phyloP scores from a whole-genome alignment of 2,113 vertebrate species.

The Hemibagrus wyckioides region DNA sequence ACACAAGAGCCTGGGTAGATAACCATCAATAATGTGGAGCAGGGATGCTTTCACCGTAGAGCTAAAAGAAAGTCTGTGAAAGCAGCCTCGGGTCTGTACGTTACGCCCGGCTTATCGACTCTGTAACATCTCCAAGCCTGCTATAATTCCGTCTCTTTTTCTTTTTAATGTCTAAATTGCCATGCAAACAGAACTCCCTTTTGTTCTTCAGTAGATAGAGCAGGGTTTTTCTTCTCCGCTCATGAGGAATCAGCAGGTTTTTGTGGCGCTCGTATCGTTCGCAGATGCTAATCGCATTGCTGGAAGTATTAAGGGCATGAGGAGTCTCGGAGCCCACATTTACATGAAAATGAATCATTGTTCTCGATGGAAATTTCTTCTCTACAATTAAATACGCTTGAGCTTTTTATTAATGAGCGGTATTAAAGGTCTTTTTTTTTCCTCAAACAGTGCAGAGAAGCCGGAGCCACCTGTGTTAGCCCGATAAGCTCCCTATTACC shows the following conservation, averaged over 20 bases:
- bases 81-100: constrained; percentile 17
- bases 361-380: constrained; percentile 53
- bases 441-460: constrained; percentile 11
- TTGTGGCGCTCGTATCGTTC: constrained; percentile 19
- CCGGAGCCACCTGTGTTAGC: constrained; percentile 35
- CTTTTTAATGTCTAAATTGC: constrained; percentile 27
- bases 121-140: constrained; percentile 5
- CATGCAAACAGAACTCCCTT: constrained; percentile 24
- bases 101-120: constrained; percentile 25
- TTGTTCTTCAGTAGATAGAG: constrained; percentile 26
- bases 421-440: constrained; percentile 36
- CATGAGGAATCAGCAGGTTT: constrained; percentile 22
- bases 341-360: constrained; percentile 57
- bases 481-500: constrained; percentile 47
- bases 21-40: constrained; percentile 1
- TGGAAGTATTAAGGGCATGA: constrained; percentile 37
- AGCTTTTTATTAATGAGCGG: constrained; percentile 55
- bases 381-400: constrained; percentile 49
- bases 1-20: constrained; percentile 11
- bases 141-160: constrained; percentile 17
- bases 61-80: constrained; percentile 1
- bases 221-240: constrained; percentile 18
- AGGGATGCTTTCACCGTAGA: background rate
- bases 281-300: constrained; percentile 55
- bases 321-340: constrained; percentile 40